These are phyloP conservation scores for Drosophila tanythrix DNA, from an alignment of 2,888 invertebrate genomes.

Conservation along the genomic window DNA sequence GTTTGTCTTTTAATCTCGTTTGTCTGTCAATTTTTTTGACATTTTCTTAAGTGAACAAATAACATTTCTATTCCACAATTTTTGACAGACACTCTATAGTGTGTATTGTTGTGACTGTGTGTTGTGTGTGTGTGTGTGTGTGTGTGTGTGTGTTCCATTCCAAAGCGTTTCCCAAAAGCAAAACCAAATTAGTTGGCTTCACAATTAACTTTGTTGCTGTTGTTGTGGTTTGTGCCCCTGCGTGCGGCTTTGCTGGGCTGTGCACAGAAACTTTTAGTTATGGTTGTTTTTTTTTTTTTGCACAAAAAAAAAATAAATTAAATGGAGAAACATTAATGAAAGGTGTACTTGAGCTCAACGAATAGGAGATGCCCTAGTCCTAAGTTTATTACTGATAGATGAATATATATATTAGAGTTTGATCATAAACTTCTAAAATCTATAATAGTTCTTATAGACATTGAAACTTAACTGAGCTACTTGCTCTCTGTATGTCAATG, in stretches of 20 bases:
- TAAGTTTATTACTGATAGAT: neutral
- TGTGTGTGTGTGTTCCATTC: constrained; percentile 51
- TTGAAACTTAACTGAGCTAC: too few species aligned
- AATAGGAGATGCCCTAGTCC: constrained; percentile 28
- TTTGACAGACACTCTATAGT: constrained; percentile 4
- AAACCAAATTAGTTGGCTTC: constrained; percentile 10
- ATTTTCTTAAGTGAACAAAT: constrained; percentile 13
- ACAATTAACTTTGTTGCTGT: constrained; percentile 39
- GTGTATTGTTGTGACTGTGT: neutral
- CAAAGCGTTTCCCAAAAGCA: constrained; percentile 44
- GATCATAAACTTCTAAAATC: neutral
- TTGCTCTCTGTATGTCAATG: too few species aligned
- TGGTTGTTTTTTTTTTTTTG: constrained; percentile 21
- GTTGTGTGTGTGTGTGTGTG: neutral
- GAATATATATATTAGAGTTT: neutral
- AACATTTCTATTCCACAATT: constrained; percentile 5
- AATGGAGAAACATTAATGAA: constrained; percentile 8
- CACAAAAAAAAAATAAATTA: constrained; percentile 20
- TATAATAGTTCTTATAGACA: neutral
- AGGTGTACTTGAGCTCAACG: constrained; percentile 22
- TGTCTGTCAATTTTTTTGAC: constrained; percentile 4
- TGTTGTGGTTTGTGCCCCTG: constrained; percentile 39
- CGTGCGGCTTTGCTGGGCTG: constrained; percentile 29
- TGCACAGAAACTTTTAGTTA: constrained; percentile 70
- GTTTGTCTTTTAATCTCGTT: neutral